Conservation (phyloP, 1,140 invertebrate species). For the Drosophila sucinea region DNA sequence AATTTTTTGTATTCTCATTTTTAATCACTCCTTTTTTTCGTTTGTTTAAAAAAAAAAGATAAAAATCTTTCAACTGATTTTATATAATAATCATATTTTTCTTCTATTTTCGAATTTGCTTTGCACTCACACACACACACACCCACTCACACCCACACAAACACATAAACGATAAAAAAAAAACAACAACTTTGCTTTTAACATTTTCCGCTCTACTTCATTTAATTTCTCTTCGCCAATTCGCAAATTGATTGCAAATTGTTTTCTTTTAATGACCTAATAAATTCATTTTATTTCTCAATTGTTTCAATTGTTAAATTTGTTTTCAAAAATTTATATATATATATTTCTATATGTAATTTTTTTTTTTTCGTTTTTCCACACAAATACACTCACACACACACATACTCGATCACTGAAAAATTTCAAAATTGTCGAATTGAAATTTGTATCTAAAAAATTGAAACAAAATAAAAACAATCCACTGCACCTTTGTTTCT, state of each 20-base stretch:
- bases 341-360: not conserved
- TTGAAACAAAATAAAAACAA: not conserved
- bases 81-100: slow-evolving; percentile 57
- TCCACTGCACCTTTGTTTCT: slow-evolving; percentile 8
- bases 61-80: slow-evolving; percentile 58
- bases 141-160: slow-evolving; percentile 19
- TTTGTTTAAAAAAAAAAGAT: slow-evolving; percentile 14
- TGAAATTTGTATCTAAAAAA: not conserved
- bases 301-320: slow-evolving; percentile 13
- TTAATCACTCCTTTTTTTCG: not conserved
- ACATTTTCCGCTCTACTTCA: slow-evolving; percentile 2
- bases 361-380: not conserved
- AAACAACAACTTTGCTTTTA: slow-evolving; percentile 14
- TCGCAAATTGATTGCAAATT: slow-evolving; percentile 34
- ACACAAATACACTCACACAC: not conserved
- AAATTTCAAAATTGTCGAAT: slow-evolving; percentile 10
- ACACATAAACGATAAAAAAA: slow-evolving; percentile 27
- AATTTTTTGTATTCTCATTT: slow-evolving; percentile 2
- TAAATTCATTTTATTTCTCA: slow-evolving; percentile 25
- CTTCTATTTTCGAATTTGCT: slow-evolving; percentile 74
- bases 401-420: not conserved
- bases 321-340: slow-evolving; percentile 10
- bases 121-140: slow-evolving; percentile 52
- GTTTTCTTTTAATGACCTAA: slow-evolving; percentile 44
- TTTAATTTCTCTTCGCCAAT: slow-evolving; percentile 18